phyloP scores from a whole-genome alignment of 1,140 invertebrate species.

The Ptiloglossa arizonensis region DNA sequence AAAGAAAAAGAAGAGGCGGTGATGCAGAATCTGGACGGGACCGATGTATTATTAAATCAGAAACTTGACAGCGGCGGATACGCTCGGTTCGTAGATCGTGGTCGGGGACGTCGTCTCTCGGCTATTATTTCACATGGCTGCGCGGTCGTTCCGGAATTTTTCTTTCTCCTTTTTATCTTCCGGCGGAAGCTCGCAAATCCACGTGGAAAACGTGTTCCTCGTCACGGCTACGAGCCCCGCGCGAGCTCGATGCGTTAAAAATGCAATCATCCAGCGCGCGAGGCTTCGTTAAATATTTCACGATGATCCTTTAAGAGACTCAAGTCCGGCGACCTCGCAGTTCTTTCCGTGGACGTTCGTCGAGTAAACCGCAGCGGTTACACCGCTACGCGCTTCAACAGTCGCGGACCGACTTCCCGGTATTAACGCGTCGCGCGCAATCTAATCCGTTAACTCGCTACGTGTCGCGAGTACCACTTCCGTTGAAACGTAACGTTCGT shows the following conservation, averaged over 20 bases:
- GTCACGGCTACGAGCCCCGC: constrained; percentile 3
- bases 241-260: constrained; percentile 47
- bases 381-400: neutral
- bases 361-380: constrained; percentile 47
- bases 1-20: no score
- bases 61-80: constrained; percentile 11
- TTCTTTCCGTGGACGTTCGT: constrained; percentile 16
- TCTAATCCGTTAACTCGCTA: constrained; percentile 60
- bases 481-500: neutral
- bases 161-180: neutral
- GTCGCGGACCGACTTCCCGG: constrained; percentile 28
- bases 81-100: neutral
- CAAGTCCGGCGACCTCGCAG: constrained; percentile 8
- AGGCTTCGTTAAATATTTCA: constrained; percentile 58
- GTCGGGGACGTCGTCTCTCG: neutral
- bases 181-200: constrained; percentile 23
- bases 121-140: neutral
- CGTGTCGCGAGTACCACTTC: constrained; percentile 2
- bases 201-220: constrained; percentile 5
- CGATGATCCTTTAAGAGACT: constrained; percentile 52
- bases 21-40: constrained; percentile 6
- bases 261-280: constrained; percentile 60
- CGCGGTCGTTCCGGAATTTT: neutral
- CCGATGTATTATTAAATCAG: constrained; percentile 31
- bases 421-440: constrained; percentile 57